These are phyloP conservation scores for Sphaeridia pumilis DNA, from an alignment of 2,888 invertebrate genomes.

Conservation along the genomic window DNA sequence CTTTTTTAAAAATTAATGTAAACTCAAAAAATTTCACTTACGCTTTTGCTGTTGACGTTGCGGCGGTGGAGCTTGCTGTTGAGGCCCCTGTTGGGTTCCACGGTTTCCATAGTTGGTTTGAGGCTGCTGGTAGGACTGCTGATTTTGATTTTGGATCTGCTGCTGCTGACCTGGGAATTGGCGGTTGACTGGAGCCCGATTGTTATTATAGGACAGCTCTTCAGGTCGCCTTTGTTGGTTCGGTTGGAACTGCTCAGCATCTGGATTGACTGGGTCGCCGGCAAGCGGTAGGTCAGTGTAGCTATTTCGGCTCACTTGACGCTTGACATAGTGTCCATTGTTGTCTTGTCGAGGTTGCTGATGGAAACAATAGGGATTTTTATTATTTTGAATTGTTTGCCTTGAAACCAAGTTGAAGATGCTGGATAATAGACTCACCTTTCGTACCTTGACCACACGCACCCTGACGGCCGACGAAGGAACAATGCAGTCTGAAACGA, in stretches of 20 bases:
- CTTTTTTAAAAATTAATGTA: no score
- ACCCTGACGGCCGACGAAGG: conserved; percentile 20
- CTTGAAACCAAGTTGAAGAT: no score
- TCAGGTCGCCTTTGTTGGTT: conserved; percentile 9
- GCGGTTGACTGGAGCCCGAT: conserved; percentile 4
- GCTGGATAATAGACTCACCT: no score
- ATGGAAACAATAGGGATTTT: no score
- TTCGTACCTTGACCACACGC: conserved; percentile 24
- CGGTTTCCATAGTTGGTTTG: not conserved
- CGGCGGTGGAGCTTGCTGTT: not conserved
- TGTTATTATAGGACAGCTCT: conserved; percentile 13
- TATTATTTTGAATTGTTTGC: no score
- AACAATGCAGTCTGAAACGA: conserved; percentile 19
- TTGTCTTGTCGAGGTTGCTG: no score
- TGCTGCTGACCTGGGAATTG: not conserved
- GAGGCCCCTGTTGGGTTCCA: no score
- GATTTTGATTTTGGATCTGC: no score
- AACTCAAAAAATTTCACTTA: no score
- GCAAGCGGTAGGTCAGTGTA: conserved; percentile 31
- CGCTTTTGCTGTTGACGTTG: no score
- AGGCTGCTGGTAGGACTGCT: not conserved
- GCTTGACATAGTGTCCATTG: conserved; percentile 11
- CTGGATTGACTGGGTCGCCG: conserved; percentile 15
- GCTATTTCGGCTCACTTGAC: conserved; percentile 15
- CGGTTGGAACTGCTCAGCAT: conserved; percentile 6